These are phyloP conservation scores for Chrysemys picta DNA, from an alignment of 2,113 vertebrate genomes.

Conservation along the genomic window DNA sequence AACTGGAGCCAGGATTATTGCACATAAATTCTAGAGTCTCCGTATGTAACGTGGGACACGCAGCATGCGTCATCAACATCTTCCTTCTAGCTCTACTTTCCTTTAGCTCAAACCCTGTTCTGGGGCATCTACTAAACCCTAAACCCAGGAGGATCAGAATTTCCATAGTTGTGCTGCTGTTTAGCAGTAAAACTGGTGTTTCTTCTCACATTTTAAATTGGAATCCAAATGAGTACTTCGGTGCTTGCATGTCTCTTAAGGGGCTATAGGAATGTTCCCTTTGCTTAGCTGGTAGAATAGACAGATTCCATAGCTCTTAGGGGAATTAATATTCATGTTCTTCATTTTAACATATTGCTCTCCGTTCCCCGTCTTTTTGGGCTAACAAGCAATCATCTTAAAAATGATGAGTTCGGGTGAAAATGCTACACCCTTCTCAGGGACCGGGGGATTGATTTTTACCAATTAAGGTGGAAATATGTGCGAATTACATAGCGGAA, in stretches of 20 bases:
- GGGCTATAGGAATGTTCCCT: constrained; percentile 35
- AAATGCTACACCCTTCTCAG: constrained; percentile 52
- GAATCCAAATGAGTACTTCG: not conserved
- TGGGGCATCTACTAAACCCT: not conserved
- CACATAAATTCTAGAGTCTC: not conserved
- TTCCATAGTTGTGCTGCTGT: not conserved
- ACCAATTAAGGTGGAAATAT: constrained; percentile 64
- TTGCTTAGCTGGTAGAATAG: constrained; percentile 2
- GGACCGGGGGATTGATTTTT: constrained; percentile 55
- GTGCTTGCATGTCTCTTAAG: not conserved
- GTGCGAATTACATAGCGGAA: constrained; percentile 10
- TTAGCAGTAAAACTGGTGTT: not conserved
- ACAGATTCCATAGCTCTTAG: constrained; percentile 11
- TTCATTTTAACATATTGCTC: constrained; percentile 53
- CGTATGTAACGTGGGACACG: not conserved
- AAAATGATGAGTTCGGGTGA: constrained; percentile 59
- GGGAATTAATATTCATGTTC: constrained; percentile 65
- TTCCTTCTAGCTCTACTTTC: not conserved
- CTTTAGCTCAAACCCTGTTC: not conserved
- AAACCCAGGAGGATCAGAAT: not conserved
- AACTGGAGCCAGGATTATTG: not conserved
- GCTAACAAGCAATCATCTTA: constrained; percentile 57
- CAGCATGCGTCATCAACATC: not conserved
- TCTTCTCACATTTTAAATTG: not conserved
- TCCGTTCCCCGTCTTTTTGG: constrained; percentile 34